Evolutionary conservation across 2,888 invertebrate species (phyloP), one percentile per base, ranked within the genome.

Genomic region (Chymomyza amoena): DNA sequence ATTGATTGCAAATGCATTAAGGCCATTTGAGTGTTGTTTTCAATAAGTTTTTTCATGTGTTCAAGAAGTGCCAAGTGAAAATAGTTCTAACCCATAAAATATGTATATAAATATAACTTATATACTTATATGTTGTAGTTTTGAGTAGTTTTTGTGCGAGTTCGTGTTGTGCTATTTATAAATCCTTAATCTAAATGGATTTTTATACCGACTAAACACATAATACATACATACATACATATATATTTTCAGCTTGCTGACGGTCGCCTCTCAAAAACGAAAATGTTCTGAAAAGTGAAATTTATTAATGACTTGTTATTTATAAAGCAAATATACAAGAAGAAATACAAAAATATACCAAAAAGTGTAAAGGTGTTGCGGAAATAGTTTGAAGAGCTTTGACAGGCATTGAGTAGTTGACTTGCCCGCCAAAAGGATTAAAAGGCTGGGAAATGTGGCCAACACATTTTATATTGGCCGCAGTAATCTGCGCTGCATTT

Each of bases 121-220:
- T 79, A 66, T 63, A 66, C 70, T 72, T 72, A 66, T 64, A 54
- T 70, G 68, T 70, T 13, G 39, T 45, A 45, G 39, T 45, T 45
- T 45, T 45, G 39, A 13, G 39, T 13, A 45, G 45, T 25, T 6
- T 32, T 51, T 52, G 59, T 60, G 68, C 72, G 51, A 45, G 67
- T 69, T 51, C 68, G 67, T 71, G 82, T 18, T 71, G 82, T 18
- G 18, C 84, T 81, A 81, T 81, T 81, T 82, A 70, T 81, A 81
- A 82, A 69, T 70, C 67, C 77, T 84, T 84, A 82, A 82, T 82
- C 81, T 73, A 71, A 81, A 84, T 81, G 80, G 79, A 68, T 78
- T 69, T 70, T 70, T 70, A 75, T 77, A 72, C 69, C 71, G 62
- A 63, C 69, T 54, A 70, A 64, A 60, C 78, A 67, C 66, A 62